Evolutionary conservation across 2,888 invertebrate genomes (phyloP), one percentile per base, ranked within the genome.

Genomic region (Cerastoderma edule): DNA sequence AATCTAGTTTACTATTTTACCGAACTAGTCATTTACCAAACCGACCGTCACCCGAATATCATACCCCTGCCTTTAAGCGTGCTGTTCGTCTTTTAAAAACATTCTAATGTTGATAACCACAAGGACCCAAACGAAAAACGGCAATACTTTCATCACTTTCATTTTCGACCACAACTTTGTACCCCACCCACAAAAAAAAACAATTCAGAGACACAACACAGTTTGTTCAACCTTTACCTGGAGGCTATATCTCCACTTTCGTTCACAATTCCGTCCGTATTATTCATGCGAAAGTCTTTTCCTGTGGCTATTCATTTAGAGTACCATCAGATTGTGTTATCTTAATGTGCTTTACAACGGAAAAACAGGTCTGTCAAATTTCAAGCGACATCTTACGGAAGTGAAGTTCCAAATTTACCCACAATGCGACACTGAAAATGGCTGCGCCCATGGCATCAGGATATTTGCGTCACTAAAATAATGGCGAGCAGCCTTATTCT

Each of bases 201-300:
- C 46, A 27, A 39, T 24, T 13, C 28, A n/a, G n/a, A n/a, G n/a
- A n/a, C n/a, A n/a, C n/a, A n/a, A n/a, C n/a, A n/a, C n/a, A n/a
- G n/a, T n/a, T n/a, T 32, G 5, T 33, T 33, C n/a, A 56, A n/a
- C 32, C 50, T 64, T 4, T 70, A 91, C 91, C 91, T 90, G 82
- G 88, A 90, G 88, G 90, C 89, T 87, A 87, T 87, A 67, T 83
- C 86, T 88, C 90, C 90, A 87, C 88, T 85, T 79, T 89, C 88
- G 80, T 87, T 86, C 77, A 82, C 81, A 67, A 76, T 75, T 67
- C 85, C 79, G 78, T 87, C 87, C 72, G 89, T 87, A 80, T 91
- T 88, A 90, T 87, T 92, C 92, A 92, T 92, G 91, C 87, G 88
- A 86, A 83, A 72, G 35, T 35, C 27, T 54, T 50, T 67, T 66